Evolutionary conservation across 2,888 invertebrate species (phyloP), one percentile per base, ranked within the genome.

Genomic region (Tribolium freemani): DNA sequence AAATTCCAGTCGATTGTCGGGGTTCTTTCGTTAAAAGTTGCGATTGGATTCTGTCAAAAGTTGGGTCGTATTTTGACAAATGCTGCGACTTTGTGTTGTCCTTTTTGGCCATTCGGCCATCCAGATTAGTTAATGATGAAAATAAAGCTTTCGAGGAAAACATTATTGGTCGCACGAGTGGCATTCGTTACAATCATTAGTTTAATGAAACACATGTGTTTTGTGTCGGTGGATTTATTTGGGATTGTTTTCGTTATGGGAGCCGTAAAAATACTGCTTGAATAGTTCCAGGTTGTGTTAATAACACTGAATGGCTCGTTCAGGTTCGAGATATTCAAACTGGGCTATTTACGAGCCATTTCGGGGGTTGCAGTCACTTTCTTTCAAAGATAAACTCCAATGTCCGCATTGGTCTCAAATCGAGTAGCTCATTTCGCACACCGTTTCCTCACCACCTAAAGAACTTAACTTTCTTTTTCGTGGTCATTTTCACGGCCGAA

Each of bases 371-470:
- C 76, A 79, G 79, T 77, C 79, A 77, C 76, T 80, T 81, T 80
- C 76, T 69, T 76, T 74, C 71, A 73, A 80, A 79, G 81, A 81
- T 81, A 81, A 80, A 80, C 79, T 78, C 74, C 69, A 78, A 78
- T 72, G 78, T 78, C 79, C 76, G 75, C 77, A 76, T 73, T 73
- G 77, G 76, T 73, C 73, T 76, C 75, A 74, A 76, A 77, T 80
- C 75, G 77, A 80, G 78, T 78, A 78, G 75, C 80, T 80, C 79
- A 78, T 81, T 81, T 80, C 77, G 80, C 78, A 81, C 77, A 73
- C 78, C 78, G 78, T 80, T 81, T 77, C 78, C 76, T 77, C 75
- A 66, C 75, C 76, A 71, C 58, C 69, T 72, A 54, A 70, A 70
- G 67, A 73, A 67, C 54, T 71, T 73, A 73, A 61, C 70, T 73